These are phyloP conservation scores for Drosophila meridionalis DNA, from an alignment of 2,888 invertebrate genomes.

Conservation along the genomic window DNA sequence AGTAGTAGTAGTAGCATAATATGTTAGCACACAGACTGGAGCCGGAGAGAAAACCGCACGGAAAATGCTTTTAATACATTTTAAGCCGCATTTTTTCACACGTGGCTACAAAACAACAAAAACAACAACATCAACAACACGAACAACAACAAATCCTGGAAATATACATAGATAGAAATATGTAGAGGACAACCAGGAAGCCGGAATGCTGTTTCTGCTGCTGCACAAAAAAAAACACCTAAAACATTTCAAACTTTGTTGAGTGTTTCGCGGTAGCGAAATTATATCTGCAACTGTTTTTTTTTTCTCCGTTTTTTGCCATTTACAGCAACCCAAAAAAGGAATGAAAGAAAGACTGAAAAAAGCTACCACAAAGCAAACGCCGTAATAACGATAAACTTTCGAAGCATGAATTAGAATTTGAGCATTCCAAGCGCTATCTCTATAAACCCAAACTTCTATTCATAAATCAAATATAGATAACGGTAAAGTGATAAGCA, in stretches of 20 bases:
- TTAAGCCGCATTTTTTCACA: conserved; percentile 79
- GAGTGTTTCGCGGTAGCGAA: conserved; percentile 37
- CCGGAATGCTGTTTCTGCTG: conserved; percentile 11
- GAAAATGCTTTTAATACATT: conserved; percentile 77
- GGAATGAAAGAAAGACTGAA: not conserved
- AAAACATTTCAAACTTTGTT: conserved; percentile 42
- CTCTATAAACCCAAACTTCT: conserved; percentile 12
- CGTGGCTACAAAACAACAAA: conserved; percentile 65
- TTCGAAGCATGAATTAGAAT: conserved; percentile 15
- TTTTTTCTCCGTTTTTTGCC: conserved; percentile 13
- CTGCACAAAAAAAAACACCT: conserved; percentile 8
- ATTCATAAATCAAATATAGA: conserved; percentile 12
- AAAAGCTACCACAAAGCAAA: conserved; percentile 5
- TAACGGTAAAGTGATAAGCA: not conserved
- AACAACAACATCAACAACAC: conserved; percentile 9
- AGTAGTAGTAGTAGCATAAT: conserved; percentile 49
- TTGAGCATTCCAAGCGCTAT: conserved; percentile 1
- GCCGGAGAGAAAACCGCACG: conserved; percentile 53
- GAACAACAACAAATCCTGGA: not conserved
- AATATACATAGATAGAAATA: conserved; percentile 27
- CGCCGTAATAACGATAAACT: conserved; percentile 6
- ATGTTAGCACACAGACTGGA: conserved; percentile 36
- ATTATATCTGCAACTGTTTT: conserved; percentile 39
- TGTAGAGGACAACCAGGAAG: conserved; percentile 34
- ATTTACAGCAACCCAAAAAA: conserved; percentile 2